phyloP scores from a whole-genome alignment of 2,797 vertebrate species.

The Schizothorax lantsangensis region DNA sequence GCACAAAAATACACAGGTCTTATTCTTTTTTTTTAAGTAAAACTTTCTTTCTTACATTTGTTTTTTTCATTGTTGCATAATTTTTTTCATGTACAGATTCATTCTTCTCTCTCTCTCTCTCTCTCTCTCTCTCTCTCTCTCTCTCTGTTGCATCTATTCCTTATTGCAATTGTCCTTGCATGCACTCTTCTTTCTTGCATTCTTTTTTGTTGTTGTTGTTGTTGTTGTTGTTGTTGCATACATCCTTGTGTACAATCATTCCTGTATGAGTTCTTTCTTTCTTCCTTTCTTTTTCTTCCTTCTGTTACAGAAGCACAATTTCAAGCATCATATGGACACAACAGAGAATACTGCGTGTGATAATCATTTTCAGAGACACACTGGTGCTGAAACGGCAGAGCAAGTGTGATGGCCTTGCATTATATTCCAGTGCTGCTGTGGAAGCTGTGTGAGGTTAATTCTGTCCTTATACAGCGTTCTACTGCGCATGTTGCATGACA shows the following conservation, averaged over 20 bases:
- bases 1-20: background rate
- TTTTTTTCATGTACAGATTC: background rate
- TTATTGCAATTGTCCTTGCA: background rate
- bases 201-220: no score
- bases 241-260: background rate
- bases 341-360: background rate
- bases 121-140: background rate
- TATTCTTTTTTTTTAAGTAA: background rate
- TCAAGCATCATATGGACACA: background rate
- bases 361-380: background rate
- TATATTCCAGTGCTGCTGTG: slow-evolving; percentile 16
- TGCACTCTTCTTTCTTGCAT: background rate
- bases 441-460: slow-evolving; percentile 24
- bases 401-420: slow-evolving; percentile 38
- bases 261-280: background rate
- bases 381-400: slow-evolving; percentile 30
- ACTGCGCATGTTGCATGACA: slow-evolving; percentile 83
- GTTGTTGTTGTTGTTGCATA: background rate
- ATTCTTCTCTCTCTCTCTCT: background rate
- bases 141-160: background rate
- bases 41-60: background rate
- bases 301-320: background rate
- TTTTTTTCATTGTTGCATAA: background rate
- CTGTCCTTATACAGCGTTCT: slow-evolving; percentile 50
- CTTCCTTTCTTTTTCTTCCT: background rate